Evolutionary conservation across 2,888 invertebrate genomes (phyloP).

Genomic region (Lomographa bimaculata): DNA sequence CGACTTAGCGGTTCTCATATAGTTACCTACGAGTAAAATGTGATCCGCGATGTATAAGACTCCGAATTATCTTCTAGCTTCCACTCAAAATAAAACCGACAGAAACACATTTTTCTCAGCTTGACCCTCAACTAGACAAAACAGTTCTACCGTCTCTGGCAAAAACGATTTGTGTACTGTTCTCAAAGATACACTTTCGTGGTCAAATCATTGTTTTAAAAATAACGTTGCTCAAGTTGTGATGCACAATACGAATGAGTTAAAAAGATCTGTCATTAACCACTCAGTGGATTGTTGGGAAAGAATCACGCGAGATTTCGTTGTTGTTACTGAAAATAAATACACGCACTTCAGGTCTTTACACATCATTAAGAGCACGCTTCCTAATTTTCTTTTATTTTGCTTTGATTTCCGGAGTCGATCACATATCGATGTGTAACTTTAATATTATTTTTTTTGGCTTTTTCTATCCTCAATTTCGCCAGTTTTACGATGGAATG

Average conservation of each 20-base stretch:
- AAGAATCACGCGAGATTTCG: slow-evolving; percentile 17
- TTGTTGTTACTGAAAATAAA: slow-evolving; percentile 29
- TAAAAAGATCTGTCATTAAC: slow-evolving; percentile 19
- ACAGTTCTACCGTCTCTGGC: slow-evolving; percentile 1
- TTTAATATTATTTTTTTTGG: no score
- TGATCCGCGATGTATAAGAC: slow-evolving; percentile 1
- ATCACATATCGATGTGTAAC: no score
- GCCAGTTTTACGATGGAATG: no score
- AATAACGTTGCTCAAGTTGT: slow-evolving; percentile 20
- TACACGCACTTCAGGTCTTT: slow-evolving; percentile 14
- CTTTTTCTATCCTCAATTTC: no score
- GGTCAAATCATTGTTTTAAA: slow-evolving; percentile 20
- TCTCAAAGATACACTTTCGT: slow-evolving; percentile 5
- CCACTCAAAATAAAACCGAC: slow-evolving; percentile 14
- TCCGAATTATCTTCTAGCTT: slow-evolving; percentile 5
- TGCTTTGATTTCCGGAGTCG: no score
- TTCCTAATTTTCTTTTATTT: no score
- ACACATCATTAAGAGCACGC: slow-evolving; percentile 8
- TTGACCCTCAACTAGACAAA: not conserved
- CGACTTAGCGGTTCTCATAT: no score
- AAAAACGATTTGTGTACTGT: slow-evolving; percentile 6
- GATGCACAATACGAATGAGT: slow-evolving; percentile 9
- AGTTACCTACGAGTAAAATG: slow-evolving; percentile 8
- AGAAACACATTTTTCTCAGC: slow-evolving; percentile 7
- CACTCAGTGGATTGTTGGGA: slow-evolving; percentile 28